Percentiles rank a stretch among this genome's conserved stretches.
Conservation (phyloP, 2,888 invertebrate species). For the Phaonia tiefii region DNA sequence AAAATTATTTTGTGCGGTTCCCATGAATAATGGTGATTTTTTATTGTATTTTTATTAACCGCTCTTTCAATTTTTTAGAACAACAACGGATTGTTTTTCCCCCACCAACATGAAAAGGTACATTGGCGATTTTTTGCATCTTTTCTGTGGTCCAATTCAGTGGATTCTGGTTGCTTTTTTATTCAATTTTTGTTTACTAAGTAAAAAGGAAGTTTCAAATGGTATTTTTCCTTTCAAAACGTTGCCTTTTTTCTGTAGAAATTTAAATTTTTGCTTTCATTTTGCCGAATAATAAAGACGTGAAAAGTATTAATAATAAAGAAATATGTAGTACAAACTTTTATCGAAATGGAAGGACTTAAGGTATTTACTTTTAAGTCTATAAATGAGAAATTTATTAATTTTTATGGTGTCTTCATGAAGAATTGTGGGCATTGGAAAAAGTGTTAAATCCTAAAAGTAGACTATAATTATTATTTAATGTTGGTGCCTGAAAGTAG, state of each 20-base stretch:
- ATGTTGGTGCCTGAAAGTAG: no score
- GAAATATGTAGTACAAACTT: conserved; percentile 10
- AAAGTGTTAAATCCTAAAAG: neutral
- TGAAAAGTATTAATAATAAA: conserved; percentile 7
- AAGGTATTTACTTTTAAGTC: neutral
- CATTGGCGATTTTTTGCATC: no score
- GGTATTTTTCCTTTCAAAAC: no score
- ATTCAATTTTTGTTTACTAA: neutral
- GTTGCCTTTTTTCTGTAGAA: no score
- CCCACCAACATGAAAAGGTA: neutral
- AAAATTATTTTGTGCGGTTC: neutral
- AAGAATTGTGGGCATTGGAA: neutral
- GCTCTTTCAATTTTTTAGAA: no score
- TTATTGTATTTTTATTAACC: conserved; percentile 32
- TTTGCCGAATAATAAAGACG: neutral
- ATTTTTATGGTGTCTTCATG: neutral
- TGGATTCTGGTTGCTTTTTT: neutral
- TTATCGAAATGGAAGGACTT: no score
- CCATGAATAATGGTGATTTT: conserved; percentile 26
- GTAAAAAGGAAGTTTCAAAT: no score
- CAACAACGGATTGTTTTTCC: no score
- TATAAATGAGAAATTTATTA: neutral
- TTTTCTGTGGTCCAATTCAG: neutral
- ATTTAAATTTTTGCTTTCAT: no score
- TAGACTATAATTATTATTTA: conserved; percentile 5